phyloP scores from a whole-genome alignment of 2,113 vertebrate species.

The Actinemys pallida region DNA sequence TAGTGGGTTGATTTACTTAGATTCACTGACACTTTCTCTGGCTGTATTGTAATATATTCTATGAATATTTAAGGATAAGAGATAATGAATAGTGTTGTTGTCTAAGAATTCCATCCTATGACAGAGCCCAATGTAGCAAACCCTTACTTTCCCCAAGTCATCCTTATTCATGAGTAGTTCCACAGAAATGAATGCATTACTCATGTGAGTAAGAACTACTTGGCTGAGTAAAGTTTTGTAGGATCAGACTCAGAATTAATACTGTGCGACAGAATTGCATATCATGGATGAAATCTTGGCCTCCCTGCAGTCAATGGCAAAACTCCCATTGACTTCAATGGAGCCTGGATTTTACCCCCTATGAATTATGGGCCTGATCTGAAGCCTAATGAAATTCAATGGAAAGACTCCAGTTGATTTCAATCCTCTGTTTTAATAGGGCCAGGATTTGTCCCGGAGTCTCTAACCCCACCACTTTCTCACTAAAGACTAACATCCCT shows the following conservation, averaged over 20 bases:
- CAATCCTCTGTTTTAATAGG: neutral
- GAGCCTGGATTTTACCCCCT: neutral
- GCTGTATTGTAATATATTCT: rapidly evolving
- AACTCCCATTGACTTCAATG: neutral
- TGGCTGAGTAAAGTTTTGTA: neutral
- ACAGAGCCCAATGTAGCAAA: neutral
- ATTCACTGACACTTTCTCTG: neutral
- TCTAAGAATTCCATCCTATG: neutral
- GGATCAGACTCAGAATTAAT: neutral
- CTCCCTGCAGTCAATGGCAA: neutral
- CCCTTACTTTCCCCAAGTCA: neutral
- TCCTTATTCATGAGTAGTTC: neutral
- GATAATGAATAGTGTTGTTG: neutral
- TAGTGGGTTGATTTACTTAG: neutral
- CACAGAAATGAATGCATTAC: neutral
- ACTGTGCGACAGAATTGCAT: neutral
- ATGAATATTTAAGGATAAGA: neutral
- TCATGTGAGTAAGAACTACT: neutral
- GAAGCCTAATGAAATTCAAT: neutral
- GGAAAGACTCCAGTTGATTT: neutral
- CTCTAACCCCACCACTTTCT: neutral
- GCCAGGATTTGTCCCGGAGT: neutral
- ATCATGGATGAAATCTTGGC: neutral
- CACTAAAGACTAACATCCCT: neutral
- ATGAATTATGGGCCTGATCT: neutral